These are phyloP conservation scores for Brachypodius melanocephalos DNA, from an alignment of 2,113 vertebrate genomes.

Conservation along the genomic window DNA sequence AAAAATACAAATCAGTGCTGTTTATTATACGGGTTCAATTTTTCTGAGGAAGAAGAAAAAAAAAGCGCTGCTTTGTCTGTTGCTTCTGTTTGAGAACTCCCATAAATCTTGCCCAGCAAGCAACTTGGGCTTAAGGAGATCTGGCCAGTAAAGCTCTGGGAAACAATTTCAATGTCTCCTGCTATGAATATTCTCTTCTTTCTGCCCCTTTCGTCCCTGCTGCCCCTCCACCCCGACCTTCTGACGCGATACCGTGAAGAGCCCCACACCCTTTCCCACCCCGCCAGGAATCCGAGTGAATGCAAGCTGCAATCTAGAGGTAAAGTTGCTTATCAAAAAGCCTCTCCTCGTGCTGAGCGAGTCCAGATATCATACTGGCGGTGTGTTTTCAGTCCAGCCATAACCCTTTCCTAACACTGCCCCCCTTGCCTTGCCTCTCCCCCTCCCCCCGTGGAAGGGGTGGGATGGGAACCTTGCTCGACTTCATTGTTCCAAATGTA, in stretches of 20 bases:
- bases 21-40: conserved; percentile 27
- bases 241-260: conserved; percentile 16
- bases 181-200: conserved; percentile 44
- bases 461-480: conserved; percentile 68
- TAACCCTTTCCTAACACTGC: neutral
- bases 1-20: neutral
- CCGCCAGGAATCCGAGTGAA: conserved; percentile 31
- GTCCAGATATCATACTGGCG: neutral
- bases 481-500: conserved; percentile 75
- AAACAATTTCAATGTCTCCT: conserved; percentile 1
- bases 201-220: neutral
- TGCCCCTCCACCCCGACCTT: conserved; percentile 20
- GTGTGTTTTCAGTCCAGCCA: conserved; percentile 29
- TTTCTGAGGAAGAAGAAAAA: conserved; percentile 8
- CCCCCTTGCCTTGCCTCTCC: neutral
- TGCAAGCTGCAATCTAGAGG: conserved; percentile 19
- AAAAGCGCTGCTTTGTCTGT: conserved; percentile 56
- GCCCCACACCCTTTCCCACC: conserved; percentile 66
- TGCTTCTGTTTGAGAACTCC: conserved; percentile 71
- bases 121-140: conserved; percentile 52
- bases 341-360: neutral
- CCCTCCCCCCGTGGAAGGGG: conserved; percentile 53
- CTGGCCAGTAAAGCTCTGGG: conserved; percentile 1
- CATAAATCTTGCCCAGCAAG: conserved; percentile 69
- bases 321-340: conserved; percentile 52